Base-by-base conservation (phyloP, 2,797 vertebrate genomes). In the Naso thynnoides region DNA sequence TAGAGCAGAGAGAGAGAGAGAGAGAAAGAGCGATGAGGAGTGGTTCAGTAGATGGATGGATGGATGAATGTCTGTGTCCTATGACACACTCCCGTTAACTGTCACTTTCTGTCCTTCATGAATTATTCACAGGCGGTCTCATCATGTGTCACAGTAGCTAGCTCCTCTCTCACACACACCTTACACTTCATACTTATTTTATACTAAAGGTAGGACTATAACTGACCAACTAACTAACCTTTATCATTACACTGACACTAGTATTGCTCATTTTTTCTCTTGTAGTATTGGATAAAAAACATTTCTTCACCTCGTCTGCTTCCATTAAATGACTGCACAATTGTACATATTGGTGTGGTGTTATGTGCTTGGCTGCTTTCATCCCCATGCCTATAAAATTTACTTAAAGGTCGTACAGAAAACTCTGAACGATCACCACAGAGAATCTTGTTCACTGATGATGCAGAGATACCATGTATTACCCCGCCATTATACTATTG, bases 121-220 rank as follows among this genome's bases (percentile, higher is more conserved):
- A 92, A 91, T 92, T 88, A 93, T 93, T 92, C 81, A 88, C 81
- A 63, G 44, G 13, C 58, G 29, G 56, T 83, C 65, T 86, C 85
- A 65, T 72, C 68, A 71, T 72, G 69, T 86, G 70, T 79, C 62
- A 61, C 49, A n/a, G 65, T 65, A 62, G 60, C 61, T 6, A 19
- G 72, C 68, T 52, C 48, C 47, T 59, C 41, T 24, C 54, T 24
- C 49, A 31, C 56, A 23, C 54, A 52, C 63, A 42, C 47, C 5
- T 44, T 29, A 23, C 49, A 21, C 26, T n/a, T n/a, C n/a, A 45
- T 48, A 18, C 42, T 39, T 50, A 64, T 53, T 16, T 33, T 8
- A 26, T 44, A 55, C 41, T 26, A 42, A 38, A 6, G 21, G 21
- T 15, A 14, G 26, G 26, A 49, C 21, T 16, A 31, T 56, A 45